Evolutionary conservation across 2,797 vertebrate genomes (phyloP), one percentile per base, ranked within the genome.

Genomic region (Sebastes kiyomatsui): DNA sequence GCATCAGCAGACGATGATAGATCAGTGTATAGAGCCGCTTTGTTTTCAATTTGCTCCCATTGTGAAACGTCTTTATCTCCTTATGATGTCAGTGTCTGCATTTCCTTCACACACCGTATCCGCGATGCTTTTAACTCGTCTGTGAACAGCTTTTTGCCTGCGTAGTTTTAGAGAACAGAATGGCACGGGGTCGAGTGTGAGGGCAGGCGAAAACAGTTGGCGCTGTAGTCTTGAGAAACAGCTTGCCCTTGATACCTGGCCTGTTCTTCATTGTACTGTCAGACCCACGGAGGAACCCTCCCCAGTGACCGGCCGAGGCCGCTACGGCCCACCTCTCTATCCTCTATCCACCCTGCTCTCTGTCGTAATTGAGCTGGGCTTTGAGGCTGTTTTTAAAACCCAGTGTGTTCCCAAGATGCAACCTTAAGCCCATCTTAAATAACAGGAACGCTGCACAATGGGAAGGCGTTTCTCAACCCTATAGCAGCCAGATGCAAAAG

Each of bases 321-420:
- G 93, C 94, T 91, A 4, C 23, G 69, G 94, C 94, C 96, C 95
- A 93, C 95, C 95, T 83, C 84, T 85, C 84, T 49, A 80, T 88
- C 83, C 88, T 83, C 46, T 49, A 49, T 49, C 81, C 59, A 72
- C 65, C 95, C 94, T 93, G 94, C 94, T 95, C 96, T 95, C 94
- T 90, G 91, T 94, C 94, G 94, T 97, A 97, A 97, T 96, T 97
- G 97, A 97, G 95, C 91, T 84, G 94, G 92, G 95, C 94, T 96
- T 96, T 96, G 95, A 96, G 96, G 95, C 96, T 96, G 96, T 95
- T 96, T 95, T 95, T 93, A 93, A 96, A 89, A 59, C 83, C 94
- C 93, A 90, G 94, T 95, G 90, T 92, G 95, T 95, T 97, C 96
- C 85, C 92, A 86, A 74, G 89, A 88, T 72, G 54, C 74, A 77